A percentile compares a stretch with the other conserved stretches of the same genome.
Evolutionary conservation across 2,888 invertebrate species (phyloP).

Genomic region (Pocota personata): DNA sequence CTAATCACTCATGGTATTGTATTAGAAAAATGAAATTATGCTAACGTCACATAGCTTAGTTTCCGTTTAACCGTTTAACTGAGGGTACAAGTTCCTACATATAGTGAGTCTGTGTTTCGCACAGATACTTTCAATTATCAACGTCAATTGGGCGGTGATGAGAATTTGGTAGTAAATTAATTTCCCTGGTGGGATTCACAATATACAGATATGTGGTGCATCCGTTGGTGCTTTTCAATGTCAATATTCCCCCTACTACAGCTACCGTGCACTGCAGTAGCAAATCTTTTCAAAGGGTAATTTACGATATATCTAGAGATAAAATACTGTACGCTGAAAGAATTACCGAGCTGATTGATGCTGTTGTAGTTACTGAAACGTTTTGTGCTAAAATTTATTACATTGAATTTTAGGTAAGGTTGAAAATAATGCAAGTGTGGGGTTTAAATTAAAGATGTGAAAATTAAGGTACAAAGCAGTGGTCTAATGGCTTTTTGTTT

Average conservation of each 20-base stretch:
- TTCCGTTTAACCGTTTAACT: slow-evolving; percentile 44
- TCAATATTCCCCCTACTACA: slow-evolving; percentile 16
- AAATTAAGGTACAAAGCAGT: no score
- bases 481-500: no score
- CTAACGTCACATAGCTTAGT: slow-evolving; percentile 39
- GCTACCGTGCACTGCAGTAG: not conserved
- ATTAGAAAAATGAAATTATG: slow-evolving; percentile 13
- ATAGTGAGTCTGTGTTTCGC: slow-evolving; percentile 6
- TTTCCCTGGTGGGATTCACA: slow-evolving; percentile 51
- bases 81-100: slow-evolving; percentile 1
- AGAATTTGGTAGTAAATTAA: slow-evolving; percentile 69
- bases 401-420: not conserved
- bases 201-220: slow-evolving; percentile 20
- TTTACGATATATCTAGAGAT: slow-evolving; percentile 37
- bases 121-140: slow-evolving; percentile 66
- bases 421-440: not conserved
- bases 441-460: not conserved
- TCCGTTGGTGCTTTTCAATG: slow-evolving; percentile 55
- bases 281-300: slow-evolving; percentile 31
- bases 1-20: not conserved
- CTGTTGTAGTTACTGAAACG: not conserved
- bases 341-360: slow-evolving; percentile 4
- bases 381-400: slow-evolving; percentile 4
- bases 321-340: slow-evolving; percentile 4
- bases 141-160: slow-evolving; percentile 66